Base-by-base conservation (phyloP, 2,888 invertebrate species). In the Dynastes tityus region DNA sequence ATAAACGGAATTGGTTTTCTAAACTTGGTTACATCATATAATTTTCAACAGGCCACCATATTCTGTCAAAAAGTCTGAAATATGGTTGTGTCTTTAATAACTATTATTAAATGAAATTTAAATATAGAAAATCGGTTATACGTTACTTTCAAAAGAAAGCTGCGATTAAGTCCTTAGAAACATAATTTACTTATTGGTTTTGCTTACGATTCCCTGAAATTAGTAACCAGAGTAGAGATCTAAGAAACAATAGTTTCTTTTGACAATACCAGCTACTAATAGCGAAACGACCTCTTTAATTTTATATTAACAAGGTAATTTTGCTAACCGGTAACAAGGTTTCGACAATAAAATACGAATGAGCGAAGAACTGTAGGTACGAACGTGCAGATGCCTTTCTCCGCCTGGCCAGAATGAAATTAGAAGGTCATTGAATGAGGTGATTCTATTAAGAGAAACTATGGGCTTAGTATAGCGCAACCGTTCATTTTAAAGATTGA, bases 371-470 rank as follows among this genome's bases (percentile, higher is more conserved):
- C 27, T 29, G 22, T 61, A 61, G 61, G 61, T 27, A 27, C 61
- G 29, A 4, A 32, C 11, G 5, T 29, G 22, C 27, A 29, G 61
- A 61, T 61, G 27, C 61, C 61, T 61, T 61, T 61, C 61, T 61
- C 61, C 29, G 9, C 29, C 29, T 61, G 27, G 61, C 11, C 29
- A 61, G 29, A 61, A 61, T 61, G 27, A 61, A 61, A 61, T 61
- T 61, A 61, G 61, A 61, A 61, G 61, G 61, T 61, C 61, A 61
- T 16, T 11, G 27, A 61, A 61, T 61, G 61, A 61, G 61, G 61
- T 61, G 61, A 22, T 61, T 29, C 61, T 61, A 27, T 61, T 61
- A 61, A 61, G 61, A 61, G 61, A 61, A 61, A 61, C 61, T 61
- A 61, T 61, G 9, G 29, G 61, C 61, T 27, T 29, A 11, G 61